phyloP scores from a whole-genome alignment of 1,140 invertebrate species.

The Melanaphis sacchari region DNA sequence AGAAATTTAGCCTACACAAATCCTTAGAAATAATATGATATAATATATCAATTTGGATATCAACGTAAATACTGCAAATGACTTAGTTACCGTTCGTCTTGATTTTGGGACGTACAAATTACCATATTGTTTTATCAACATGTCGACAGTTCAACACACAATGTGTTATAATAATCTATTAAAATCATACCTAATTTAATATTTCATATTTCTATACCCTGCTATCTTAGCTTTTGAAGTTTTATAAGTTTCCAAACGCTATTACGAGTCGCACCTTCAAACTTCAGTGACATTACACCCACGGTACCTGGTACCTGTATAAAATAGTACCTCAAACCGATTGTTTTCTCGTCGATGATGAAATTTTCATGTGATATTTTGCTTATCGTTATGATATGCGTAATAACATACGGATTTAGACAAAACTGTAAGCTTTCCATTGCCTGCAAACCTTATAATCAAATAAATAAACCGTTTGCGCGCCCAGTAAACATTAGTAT shows the following conservation, averaged over 20 bases:
- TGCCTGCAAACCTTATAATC: too few relatives aligned
- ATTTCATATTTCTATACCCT: too few relatives aligned
- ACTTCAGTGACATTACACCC: neutral
- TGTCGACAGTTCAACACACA: neutral
- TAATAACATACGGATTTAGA: too few relatives aligned
- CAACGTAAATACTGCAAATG: too few relatives aligned
- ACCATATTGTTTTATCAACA: neutral
- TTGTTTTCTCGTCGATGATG: neutral
- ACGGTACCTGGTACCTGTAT: too few relatives aligned
- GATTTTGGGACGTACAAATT: neutral
- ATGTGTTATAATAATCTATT: neutral
- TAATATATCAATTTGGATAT: neutral
- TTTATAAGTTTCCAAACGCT: rapidly evolving
- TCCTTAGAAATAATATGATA: neutral
- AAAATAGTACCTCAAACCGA: neutral
- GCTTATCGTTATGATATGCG: neutral
- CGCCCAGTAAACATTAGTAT: neutral
- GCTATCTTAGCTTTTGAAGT: neutral
- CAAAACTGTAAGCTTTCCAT: neutral
- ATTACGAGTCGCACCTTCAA: neutral
- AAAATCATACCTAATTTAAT: neutral
- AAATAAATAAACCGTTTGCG: neutral
- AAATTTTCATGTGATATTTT: neutral
- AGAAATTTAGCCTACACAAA: neutral
- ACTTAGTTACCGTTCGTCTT: neutral